Evolutionary conservation across 1,140 invertebrate species (phyloP).

Genomic region (Heterodera schachtii): DNA sequence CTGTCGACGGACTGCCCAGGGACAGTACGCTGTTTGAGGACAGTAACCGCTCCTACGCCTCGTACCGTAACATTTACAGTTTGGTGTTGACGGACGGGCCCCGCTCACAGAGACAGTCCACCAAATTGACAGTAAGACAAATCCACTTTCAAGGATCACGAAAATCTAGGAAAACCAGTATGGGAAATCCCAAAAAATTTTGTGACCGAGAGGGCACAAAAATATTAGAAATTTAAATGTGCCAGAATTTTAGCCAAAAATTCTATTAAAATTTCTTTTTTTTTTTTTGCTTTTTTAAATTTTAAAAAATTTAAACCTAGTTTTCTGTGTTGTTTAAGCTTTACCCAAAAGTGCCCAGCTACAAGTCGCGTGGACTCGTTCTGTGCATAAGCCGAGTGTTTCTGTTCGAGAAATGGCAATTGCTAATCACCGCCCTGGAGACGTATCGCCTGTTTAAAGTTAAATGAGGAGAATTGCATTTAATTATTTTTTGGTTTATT

Average conservation of each 20-base stretch:
- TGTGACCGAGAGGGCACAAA: too few relatives aligned
- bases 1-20: not conserved
- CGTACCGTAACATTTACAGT: not conserved
- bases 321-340: slow-evolving; percentile 13
- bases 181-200: too few relatives aligned
- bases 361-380: slow-evolving; percentile 20
- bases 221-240: too few relatives aligned
- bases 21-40: slow-evolving; percentile 2
- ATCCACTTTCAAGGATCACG: too few relatives aligned
- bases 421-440: slow-evolving; percentile 36
- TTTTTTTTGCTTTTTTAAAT: too few relatives aligned
- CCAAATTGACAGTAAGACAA: not conserved
- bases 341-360: slow-evolving; percentile 17
- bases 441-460: slow-evolving; percentile 32
- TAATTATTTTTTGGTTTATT: too few relatives aligned
- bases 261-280: too few relatives aligned
- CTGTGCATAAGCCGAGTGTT: slow-evolving; percentile 43
- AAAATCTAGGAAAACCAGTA: too few relatives aligned
- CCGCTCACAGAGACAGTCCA: not conserved
- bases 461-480: too few relatives aligned
- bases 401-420: slow-evolving; percentile 35
- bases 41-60: not conserved
- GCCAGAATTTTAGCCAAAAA: too few relatives aligned
- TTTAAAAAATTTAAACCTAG: not conserved
- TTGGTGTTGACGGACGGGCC: not conserved